Evolutionary conservation across 2,113 vertebrate species (phyloP).

Genomic region (Pantherophis guttatus): DNA sequence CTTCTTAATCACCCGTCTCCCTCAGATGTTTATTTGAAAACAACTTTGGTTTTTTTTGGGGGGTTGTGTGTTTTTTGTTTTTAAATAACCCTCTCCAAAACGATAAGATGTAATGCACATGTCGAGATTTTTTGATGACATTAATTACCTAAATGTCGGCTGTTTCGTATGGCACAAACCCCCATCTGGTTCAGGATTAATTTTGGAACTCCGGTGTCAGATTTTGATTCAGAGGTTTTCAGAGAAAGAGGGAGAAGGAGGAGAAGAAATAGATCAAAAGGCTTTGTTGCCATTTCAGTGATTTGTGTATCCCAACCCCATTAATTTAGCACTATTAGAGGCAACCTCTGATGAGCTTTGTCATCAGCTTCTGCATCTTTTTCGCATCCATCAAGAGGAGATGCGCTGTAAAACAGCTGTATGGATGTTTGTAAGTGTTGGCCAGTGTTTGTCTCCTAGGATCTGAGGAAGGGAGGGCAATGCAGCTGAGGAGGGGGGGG

Average conservation of each 20-base stretch:
- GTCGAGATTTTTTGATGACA: background rate
- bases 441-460: background rate
- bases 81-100: background rate
- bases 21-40: background rate
- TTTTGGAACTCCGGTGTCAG: background rate
- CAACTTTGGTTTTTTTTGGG: background rate
- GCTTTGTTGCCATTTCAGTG: background rate
- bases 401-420: conserved; percentile 23
- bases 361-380: conserved; percentile 34
- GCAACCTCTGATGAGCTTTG: conserved; percentile 15
- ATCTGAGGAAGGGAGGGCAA: background rate
- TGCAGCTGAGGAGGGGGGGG: background rate
- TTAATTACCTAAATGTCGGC: conserved; percentile 41
- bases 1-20: background rate
- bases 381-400: conserved; percentile 38
- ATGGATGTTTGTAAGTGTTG: conserved; percentile 10
- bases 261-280: background rate
- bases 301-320: conserved; percentile 7
- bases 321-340: background rate
- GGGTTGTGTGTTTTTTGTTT: background rate
- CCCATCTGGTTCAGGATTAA: conserved; percentile 30
- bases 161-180: background rate
- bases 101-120: background rate
- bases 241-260: background rate
- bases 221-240: conserved; percentile 23